Evolutionary conservation across 1,140 invertebrate species (phyloP).

Genomic region (Danaus plexippus): DNA sequence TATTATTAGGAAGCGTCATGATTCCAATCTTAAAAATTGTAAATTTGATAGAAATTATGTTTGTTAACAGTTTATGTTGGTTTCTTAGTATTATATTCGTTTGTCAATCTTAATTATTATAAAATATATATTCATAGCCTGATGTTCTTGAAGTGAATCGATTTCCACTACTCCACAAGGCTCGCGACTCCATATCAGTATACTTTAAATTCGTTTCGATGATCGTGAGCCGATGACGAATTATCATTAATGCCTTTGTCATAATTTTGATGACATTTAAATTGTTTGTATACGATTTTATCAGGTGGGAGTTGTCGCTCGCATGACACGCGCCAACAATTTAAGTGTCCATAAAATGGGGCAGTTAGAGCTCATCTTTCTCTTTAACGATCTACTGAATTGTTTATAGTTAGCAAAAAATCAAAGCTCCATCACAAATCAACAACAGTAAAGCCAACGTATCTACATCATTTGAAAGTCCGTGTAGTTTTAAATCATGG

Average conservation of each 20-base stretch:
- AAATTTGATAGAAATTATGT: conserved; percentile 8
- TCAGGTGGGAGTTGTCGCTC: conserved; percentile 49
- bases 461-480: no score
- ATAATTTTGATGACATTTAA: conserved; percentile 20
- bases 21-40: conserved; percentile 9
- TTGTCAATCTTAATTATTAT: no score
- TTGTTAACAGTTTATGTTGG: neutral
- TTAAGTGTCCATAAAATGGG: conserved; percentile 63
- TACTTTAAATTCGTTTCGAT: no score
- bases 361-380: conserved; percentile 65
- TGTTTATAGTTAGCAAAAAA: conserved; percentile 65
- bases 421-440: conserved; percentile 7
- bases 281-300: conserved; percentile 27
- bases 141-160: no score
- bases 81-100: no score
- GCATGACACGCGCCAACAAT: conserved; percentile 48
- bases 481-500: no score
- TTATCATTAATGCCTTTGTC: no score
- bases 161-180: no score
- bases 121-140: no score
- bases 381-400: conserved; percentile 60
- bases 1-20: conserved; percentile 22
- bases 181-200: no score
- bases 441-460: no score
- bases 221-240: no score